Evolutionary conservation across 2,797 vertebrate species (phyloP), one percentile per base, ranked within the genome.

Genomic region (Chanos chanos): DNA sequence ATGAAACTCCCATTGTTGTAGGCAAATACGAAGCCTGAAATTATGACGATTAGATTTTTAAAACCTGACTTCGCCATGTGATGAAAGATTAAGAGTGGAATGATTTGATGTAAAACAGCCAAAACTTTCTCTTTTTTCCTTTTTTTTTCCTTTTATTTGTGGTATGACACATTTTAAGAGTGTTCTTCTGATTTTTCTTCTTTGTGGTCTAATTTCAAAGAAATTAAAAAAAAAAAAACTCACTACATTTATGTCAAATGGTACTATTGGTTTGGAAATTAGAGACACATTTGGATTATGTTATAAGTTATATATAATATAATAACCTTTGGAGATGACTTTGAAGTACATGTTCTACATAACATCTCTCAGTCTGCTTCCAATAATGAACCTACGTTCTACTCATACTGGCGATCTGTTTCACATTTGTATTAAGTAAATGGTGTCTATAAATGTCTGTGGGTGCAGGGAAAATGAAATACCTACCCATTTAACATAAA

Each of bases 401-500:
- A 21, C 51, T 50, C 48, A 65, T 28, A 39, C 30, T 58, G 54
- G 65, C 33, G 39, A 34, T 61, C 48, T 65, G 41, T 58, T 51
- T 52, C 25, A 58, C 33, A 54, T 61, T 61, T 55, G 44, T 31
- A 52, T 55, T 21, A 40, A 39, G 58, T 59, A 62, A 52, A 28
- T 45, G 54, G 56, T 40, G n/a, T 64, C 56, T 36, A 28, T 33
- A 44, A 75, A 75, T 54, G 74, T 61, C 54, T 55, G 31, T 60
- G n/a, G n/a, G n/a, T n/a, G n/a, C n/a, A n/a, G n/a, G n/a, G n/a
- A n/a, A n/a, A n/a, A n/a, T n/a, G n/a, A n/a, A n/a, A n/a, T n/a
- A n/a, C n/a, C n/a, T 66, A 66, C 72, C n/a, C n/a, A n/a, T 81
- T 84, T 61, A 72, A 79, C 69, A 66, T 59, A 75, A 68, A 30